Evolutionary conservation across 2,797 vertebrate species (phyloP).

Genomic region (Miichthys miiuy): DNA sequence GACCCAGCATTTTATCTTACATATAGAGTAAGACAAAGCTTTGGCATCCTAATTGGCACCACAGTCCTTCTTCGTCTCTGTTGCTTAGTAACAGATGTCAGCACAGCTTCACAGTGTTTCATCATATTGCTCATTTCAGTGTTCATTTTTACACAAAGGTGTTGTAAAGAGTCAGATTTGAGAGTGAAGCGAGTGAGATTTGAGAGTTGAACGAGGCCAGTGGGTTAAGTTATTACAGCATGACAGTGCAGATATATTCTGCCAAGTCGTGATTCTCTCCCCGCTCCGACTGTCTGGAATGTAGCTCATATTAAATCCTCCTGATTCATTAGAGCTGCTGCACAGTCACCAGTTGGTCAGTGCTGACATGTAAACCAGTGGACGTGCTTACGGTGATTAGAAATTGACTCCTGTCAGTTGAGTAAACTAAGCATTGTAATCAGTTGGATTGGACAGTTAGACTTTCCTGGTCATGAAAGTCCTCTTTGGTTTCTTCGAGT

Average conservation of each 20-base stretch:
- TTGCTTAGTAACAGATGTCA: slow-evolving; percentile 69
- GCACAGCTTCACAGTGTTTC: slow-evolving; percentile 35
- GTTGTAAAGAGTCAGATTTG: slow-evolving; percentile 23
- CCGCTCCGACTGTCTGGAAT: slow-evolving; percentile 31
- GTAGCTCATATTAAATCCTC: slow-evolving; percentile 41
- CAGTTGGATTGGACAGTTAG: background rate
- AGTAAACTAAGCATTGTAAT: slow-evolving; percentile 1
- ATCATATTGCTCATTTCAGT: slow-evolving; percentile 52
- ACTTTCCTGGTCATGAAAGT: slow-evolving; percentile 5
- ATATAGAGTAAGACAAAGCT: slow-evolving; percentile 49
- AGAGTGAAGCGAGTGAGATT: slow-evolving; percentile 37
- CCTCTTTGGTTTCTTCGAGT: background rate
- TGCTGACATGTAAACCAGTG: slow-evolving; percentile 27
- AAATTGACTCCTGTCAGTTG: slow-evolving; percentile 27
- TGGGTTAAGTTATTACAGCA: slow-evolving; percentile 42
- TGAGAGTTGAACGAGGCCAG: slow-evolving; percentile 29
- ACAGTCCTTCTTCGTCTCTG: slow-evolving; percentile 47
- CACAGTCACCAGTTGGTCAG: slow-evolving; percentile 5
- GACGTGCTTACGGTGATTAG: slow-evolving; percentile 37
- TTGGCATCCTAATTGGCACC: slow-evolving; percentile 41
- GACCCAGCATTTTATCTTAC: slow-evolving; percentile 16
- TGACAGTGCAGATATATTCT: slow-evolving; percentile 59
- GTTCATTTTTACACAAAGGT: slow-evolving; percentile 7
- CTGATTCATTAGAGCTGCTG: slow-evolving; percentile 41
- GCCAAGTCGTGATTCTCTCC: slow-evolving; percentile 56